Evolutionary conservation across 2,888 invertebrate genomes (phyloP).

Genomic region (Aelia acuminata): DNA sequence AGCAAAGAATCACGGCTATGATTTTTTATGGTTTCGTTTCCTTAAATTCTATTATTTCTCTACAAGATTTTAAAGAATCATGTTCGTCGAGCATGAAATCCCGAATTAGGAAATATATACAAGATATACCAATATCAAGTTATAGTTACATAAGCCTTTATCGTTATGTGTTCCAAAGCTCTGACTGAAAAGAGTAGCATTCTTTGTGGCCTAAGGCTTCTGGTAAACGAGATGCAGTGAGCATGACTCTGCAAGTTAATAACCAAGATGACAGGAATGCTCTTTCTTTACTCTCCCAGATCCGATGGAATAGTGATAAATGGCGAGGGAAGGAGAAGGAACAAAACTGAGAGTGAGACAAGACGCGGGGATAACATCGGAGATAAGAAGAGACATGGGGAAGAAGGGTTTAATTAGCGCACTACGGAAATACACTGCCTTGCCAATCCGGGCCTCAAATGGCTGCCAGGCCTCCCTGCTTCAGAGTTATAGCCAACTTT

Average conservation of each 20-base stretch:
- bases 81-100: no score
- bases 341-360: constrained; percentile 25
- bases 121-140: no score
- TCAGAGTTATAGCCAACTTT: not conserved
- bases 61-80: no score
- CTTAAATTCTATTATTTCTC: no score
- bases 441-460: not conserved
- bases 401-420: constrained; percentile 17
- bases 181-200: not conserved
- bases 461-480: not conserved
- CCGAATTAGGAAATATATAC: no score
- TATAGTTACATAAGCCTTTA: not conserved
- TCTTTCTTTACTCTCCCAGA: constrained; percentile 7
- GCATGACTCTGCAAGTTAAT: constrained; percentile 7
- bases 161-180: not conserved
- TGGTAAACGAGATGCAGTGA: not conserved
- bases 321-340: not conserved
- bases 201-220: no score
- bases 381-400: not conserved
- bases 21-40: no score
- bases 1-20: no score
- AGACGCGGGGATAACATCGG: not conserved
- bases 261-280: constrained; percentile 13
- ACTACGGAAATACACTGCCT: constrained; percentile 19
- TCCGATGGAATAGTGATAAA: not conserved